Conservation (phyloP, 2,113 vertebrate species). For the Sialia sialis region DNA sequence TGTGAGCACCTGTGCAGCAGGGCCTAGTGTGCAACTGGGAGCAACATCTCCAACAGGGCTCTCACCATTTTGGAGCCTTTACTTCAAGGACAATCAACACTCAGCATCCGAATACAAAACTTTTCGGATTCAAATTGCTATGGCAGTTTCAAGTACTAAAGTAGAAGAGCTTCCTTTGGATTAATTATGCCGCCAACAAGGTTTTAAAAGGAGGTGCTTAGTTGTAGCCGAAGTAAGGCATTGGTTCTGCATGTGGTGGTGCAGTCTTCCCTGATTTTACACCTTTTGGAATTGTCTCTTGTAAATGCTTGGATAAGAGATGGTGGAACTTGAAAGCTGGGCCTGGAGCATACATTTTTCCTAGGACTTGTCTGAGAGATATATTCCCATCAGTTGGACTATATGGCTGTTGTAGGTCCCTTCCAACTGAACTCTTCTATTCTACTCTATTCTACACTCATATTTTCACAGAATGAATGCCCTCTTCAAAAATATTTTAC, state of each 20-base stretch:
- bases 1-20: neutral
- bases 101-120: neutral
- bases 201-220: neutral
- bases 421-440: neutral
- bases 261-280: neutral
- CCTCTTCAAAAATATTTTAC: neutral
- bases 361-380: neutral
- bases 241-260: rapidly evolving
- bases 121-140: neutral
- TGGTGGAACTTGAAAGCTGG: neutral
- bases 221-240: neutral
- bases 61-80: neutral
- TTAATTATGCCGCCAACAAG: neutral
- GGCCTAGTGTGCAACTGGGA: neutral
- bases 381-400: neutral
- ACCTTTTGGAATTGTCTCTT: neutral
- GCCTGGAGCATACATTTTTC: neutral
- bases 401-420: neutral
- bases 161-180: neutral
- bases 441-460: neutral
- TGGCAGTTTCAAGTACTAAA: neutral
- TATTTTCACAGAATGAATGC: neutral
- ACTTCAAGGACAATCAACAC: neutral
- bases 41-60: rapidly evolving
- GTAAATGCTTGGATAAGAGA: neutral